A percentile compares a stretch with the other conserved stretches of the same genome.
These are phyloP conservation scores for Onychostruthus taczanowskii DNA, from an alignment of 2,113 vertebrate genomes.

Conservation along the genomic window DNA sequence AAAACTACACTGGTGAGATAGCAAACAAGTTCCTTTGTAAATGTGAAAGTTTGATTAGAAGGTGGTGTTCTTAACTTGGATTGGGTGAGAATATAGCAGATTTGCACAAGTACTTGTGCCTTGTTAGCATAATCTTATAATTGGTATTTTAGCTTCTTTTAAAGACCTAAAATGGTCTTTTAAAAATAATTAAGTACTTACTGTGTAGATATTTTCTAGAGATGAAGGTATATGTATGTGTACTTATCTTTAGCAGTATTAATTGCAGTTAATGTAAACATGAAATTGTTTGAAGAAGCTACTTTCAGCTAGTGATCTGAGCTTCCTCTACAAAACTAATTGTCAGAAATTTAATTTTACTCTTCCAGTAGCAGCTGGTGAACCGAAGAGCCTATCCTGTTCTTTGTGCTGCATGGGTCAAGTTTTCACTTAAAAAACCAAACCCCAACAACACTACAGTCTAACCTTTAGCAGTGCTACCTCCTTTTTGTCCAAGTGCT, in stretches of 20 bases:
- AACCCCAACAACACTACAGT: conserved; percentile 2
- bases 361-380: background rate
- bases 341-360: conserved; percentile 8
- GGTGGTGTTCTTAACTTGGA: background rate
- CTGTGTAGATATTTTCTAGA: conserved; percentile 56
- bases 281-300: conserved; percentile 42
- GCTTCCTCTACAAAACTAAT: conserved; percentile 19
- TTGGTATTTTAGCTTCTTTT: conserved; percentile 20
- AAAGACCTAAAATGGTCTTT: background rate
- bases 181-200: conserved; percentile 33
- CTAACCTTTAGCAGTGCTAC: conserved; percentile 60
- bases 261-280: conserved; percentile 43
- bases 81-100: conserved; percentile 12
- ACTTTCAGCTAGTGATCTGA: conserved; percentile 14
- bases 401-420: conserved; percentile 27
- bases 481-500: conserved; percentile 65
- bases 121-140: conserved; percentile 59
- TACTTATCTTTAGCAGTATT: conserved; percentile 50
- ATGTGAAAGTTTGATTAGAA: background rate
- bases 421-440: conserved; percentile 15
- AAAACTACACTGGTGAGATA: background rate
- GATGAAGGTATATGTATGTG: background rate
- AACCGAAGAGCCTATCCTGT: conserved; percentile 10
- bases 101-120: conserved; percentile 67
- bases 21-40: background rate